Conservation (phyloP, 2,113 vertebrate species). For the Aepyceros melampus region DNA sequence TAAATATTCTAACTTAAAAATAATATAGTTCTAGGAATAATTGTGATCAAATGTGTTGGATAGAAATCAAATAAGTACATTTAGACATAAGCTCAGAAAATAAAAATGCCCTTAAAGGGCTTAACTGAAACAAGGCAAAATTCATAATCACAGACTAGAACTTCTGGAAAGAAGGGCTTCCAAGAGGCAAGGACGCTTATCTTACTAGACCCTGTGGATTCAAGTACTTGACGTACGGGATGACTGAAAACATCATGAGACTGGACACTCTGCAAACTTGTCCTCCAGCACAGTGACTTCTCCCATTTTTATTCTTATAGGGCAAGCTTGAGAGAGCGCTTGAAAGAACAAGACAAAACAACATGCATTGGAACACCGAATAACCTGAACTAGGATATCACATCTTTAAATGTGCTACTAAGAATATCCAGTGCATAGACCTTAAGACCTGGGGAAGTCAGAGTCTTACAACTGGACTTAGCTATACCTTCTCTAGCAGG, state of each 20-base stretch:
- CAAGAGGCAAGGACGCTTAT: rapidly evolving
- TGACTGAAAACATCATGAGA: too few species aligned
- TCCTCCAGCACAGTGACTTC: rapidly evolving
- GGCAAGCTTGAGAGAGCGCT: background rate
- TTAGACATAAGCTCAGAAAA: background rate
- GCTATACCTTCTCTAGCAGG: background rate
- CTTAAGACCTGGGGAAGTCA: background rate
- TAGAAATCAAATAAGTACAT: background rate
- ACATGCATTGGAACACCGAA: background rate
- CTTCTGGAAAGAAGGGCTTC: rapidly evolving
- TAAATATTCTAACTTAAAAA: background rate
- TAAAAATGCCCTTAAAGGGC: background rate
- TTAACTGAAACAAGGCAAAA: background rate
- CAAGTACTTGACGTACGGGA: rapidly evolving
- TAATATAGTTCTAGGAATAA: background rate
- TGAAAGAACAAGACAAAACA: background rate
- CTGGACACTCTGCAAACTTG: background rate
- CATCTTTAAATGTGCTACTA: background rate
- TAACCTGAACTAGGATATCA: background rate
- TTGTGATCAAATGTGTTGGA: background rate
- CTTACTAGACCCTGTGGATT: background rate
- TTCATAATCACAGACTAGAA: background rate
- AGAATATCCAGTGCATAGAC: background rate
- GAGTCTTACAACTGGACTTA: background rate
- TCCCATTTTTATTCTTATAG: background rate